Percentiles rank a stretch among this genome's conserved stretches.
These are phyloP conservation scores for Xestoiulus laeticollis DNA, from an alignment of 2,888 invertebrate species.

Conservation along the genomic window DNA sequence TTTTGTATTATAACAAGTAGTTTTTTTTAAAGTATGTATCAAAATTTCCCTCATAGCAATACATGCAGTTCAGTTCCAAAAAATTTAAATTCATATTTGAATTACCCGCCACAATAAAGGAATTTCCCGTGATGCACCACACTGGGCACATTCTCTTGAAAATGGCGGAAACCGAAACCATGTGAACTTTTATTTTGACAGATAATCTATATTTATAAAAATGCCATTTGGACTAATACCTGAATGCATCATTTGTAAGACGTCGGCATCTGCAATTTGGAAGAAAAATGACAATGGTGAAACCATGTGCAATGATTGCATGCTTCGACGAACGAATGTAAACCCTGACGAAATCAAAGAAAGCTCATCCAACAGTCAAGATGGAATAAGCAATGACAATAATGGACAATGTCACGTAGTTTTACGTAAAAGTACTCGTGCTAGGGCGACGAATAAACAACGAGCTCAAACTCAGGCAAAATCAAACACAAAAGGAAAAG, in stretches of 20 bases:
- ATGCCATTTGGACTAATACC: conserved; percentile 70
- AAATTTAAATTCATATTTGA: not conserved
- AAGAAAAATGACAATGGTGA: conserved; percentile 77
- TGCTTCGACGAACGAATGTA: not conserved
- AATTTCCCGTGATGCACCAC: too few species aligned
- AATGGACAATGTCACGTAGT: conserved; percentile 54
- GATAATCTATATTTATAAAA: conserved; percentile 53
- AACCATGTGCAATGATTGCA: conserved; percentile 76
- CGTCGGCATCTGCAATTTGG: conserved; percentile 78
- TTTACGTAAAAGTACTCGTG: conserved; percentile 58
- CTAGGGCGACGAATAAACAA: conserved; percentile 57
- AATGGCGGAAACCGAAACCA: not conserved
- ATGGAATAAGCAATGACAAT: conserved; percentile 50
- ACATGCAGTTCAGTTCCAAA: too few species aligned
- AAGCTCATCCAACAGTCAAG: conserved; percentile 35
- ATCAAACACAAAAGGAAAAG: conserved; percentile 72
- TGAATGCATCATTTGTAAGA: conserved; percentile 76
- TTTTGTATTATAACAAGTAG: too few species aligned
- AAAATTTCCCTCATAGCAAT: too few species aligned
- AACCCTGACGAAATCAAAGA: conserved; percentile 43
- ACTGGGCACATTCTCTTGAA: too few species aligned
- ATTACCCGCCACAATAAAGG: not conserved
- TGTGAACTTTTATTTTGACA: not conserved
- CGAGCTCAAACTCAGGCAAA: conserved; percentile 56
- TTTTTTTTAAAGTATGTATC: too few species aligned